A percentile compares a stretch with the other conserved stretches of the same genome.
Conservation (phyloP, 2,797 vertebrate species). For the Phylloscopus collybita region DNA sequence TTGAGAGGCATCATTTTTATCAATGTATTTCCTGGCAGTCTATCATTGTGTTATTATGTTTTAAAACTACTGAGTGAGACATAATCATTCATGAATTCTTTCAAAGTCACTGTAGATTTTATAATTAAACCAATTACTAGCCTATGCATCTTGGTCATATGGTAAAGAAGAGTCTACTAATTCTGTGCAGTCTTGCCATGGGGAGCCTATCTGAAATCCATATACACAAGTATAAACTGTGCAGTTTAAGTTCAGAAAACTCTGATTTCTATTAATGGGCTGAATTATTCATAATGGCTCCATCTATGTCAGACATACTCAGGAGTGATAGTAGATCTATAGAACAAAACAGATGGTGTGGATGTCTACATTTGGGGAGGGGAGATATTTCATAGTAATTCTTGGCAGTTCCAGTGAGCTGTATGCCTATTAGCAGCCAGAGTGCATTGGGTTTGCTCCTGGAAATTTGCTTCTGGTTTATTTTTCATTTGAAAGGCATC, state of each 20-base stretch:
- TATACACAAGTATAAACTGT: not conserved
- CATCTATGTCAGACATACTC: not conserved
- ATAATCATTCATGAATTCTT: constrained; percentile 28
- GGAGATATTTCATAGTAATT: constrained; percentile 31
- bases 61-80: constrained; percentile 23
- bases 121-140: constrained; percentile 39
- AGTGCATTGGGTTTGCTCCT: constrained; percentile 21
- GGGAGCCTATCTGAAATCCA: not conserved
- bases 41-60: constrained; percentile 36
- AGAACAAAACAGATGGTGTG: not conserved
- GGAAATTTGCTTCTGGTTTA: constrained; percentile 51
- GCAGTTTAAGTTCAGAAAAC: not conserved
- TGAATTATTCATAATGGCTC: not conserved
- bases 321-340: not conserved
- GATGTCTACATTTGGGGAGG: constrained; percentile 4
- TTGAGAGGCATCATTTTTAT: not conserved
- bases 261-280: not conserved
- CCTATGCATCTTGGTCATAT: not conserved
- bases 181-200: not conserved
- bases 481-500: constrained; percentile 55
- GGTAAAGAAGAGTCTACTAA: not conserved
- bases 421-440: constrained; percentile 6
- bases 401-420: constrained; percentile 15
- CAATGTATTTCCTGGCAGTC: not conserved
- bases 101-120: constrained; percentile 41